Conservation (phyloP, 2,888 invertebrate genomes). For the Disparrhopalites patrizii region DNA sequence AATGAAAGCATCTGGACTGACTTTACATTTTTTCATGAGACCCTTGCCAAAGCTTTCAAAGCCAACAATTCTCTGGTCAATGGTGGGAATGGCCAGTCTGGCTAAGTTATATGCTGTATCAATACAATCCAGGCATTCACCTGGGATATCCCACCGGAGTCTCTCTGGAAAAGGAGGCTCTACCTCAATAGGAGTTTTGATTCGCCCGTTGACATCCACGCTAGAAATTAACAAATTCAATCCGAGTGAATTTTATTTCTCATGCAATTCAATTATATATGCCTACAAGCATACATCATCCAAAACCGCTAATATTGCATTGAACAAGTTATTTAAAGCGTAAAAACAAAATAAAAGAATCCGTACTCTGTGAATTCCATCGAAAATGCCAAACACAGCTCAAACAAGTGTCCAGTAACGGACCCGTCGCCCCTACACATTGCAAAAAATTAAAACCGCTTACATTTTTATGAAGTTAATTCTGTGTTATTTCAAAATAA, state of each 20-base stretch:
- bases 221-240: too few species aligned
- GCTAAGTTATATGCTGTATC: constrained; percentile 61
- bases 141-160: constrained; percentile 80
- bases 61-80: constrained; percentile 83
- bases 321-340: too few species aligned
- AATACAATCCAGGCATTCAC: constrained; percentile 66
- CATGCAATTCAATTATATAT: too few species aligned
- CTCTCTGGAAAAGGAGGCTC: constrained; percentile 77
- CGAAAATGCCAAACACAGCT: constrained; percentile 68
- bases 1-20: constrained; percentile 96
- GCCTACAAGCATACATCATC: too few species aligned
- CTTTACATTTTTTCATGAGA: constrained; percentile 87
- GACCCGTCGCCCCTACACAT: constrained; percentile 91
- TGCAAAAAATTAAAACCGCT: not conserved
- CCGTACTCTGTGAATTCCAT: constrained; percentile 58
- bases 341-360: too few species aligned
- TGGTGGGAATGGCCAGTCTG: constrained; percentile 74
- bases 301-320: not conserved
- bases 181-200: constrained; percentile 56
- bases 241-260: too few species aligned
- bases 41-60: constrained; percentile 89
- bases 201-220: constrained; percentile 67
- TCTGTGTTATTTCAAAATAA: not conserved
- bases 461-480: not conserved
- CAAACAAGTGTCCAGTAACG: constrained; percentile 93